phyloP scores from a whole-genome alignment of 1,140 invertebrate genomes.

The Papilio dardanus region DNA sequence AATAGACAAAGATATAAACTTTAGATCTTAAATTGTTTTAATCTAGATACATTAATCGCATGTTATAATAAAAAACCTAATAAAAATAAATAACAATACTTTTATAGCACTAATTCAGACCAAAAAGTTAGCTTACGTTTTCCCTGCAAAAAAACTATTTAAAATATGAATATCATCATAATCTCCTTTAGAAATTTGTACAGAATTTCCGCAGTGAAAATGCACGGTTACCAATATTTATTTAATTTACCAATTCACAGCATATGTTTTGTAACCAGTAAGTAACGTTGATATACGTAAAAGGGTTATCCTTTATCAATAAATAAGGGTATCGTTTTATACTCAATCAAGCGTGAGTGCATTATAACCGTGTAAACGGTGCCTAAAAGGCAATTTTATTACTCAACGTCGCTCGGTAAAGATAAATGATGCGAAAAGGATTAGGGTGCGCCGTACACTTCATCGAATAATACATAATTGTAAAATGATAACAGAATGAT shows the following conservation, averaged over 20 bases:
- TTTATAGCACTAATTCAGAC: too few species aligned
- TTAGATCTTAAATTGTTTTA: background rate
- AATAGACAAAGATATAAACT: background rate
- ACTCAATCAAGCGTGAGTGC: conserved; percentile 25
- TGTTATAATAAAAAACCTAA: background rate
- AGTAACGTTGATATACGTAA: background rate
- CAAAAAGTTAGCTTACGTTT: background rate
- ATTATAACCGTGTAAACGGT: conserved; percentile 19
- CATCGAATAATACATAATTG: background rate
- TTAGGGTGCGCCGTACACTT: conserved; percentile 17
- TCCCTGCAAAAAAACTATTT: background rate
- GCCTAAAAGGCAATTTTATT: conserved; percentile 25
- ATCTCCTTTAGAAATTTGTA: background rate
- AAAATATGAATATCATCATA: background rate
- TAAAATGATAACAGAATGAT: background rate
- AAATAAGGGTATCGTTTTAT: conserved; percentile 16
- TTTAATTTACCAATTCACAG: background rate
- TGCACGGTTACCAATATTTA: background rate
- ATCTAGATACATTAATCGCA: background rate
- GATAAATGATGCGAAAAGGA: conserved; percentile 23
- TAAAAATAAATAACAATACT: too few species aligned
- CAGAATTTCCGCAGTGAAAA: background rate
- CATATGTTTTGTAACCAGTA: too few species aligned
- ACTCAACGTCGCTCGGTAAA: conserved; percentile 13
- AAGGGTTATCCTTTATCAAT: conserved; percentile 8